Evolutionary conservation across 2,113 vertebrate genomes (phyloP), one percentile per base, ranked within the genome.

Genomic region (Notothenia rossii): DNA sequence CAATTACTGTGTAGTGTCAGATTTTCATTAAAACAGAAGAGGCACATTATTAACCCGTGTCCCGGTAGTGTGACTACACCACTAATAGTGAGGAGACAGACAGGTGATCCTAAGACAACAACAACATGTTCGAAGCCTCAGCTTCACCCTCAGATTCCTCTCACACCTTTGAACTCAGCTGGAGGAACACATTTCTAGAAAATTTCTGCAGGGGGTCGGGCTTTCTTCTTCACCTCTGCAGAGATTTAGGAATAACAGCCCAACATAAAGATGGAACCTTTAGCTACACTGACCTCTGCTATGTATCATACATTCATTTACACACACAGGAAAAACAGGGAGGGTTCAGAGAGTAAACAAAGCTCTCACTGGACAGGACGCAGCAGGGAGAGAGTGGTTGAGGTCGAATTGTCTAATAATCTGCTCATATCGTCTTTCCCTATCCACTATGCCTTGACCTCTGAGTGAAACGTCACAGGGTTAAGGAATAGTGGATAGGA

Each of bases 151-250:
- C 0, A 17, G 79, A 80, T 74, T 83, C 43, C 67, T 77, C 75
- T 51, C 0, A 2, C 46, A 87, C 84, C 77, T 90, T 88, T 90
- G 82, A 90, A 86, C 86, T 86, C 75, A 65, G 74, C 46, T 18
- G 18, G 85, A 87, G 72, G 75, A 65, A 76, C 79, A 69, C 70
- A 58, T 75, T 86, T 69, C 48, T 67, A 71, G 53, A 66, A 50
- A 70, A 82, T 53, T 63, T 81, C 78, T 76, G 72, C 78, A 22
- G 53, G 61, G 51, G 58, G 66, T 81, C 64, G 43, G 6, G 1
- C 80, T 90, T 72, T 86, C 68, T 78, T 82, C 60, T 58, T 80
- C 77, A 75, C 74, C 65, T 78, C 40, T 79, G 54, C 72, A 22
- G 51, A 65, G 75, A 29, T 67, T 73, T 55, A 40, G 56, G 73